Evolutionary conservation across 2,888 invertebrate genomes (phyloP), one percentile per base, ranked within the genome.

Genomic region (Drymonia ruficornis): DNA sequence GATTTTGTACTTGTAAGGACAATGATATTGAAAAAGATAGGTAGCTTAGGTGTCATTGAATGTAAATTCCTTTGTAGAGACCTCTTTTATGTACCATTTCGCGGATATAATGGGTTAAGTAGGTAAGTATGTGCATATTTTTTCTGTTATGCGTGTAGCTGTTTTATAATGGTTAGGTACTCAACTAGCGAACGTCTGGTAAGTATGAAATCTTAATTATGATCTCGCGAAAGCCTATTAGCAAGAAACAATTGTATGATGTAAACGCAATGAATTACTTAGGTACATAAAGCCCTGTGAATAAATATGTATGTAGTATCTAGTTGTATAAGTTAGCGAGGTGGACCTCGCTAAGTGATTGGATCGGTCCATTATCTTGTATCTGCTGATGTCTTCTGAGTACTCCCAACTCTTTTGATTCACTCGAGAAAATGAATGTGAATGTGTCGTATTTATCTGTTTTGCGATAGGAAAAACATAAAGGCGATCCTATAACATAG

Each of bases 291-390:
- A 63, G 50, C 55, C 57, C 61, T 61, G 64, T 62, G 66, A 65
- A 70, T 69, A 65, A 73, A 76, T 76, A 67, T 65, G 73, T 50
- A 53, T 56, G 55, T 57, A 60, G 61, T 63, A 69, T 63, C 70
- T 65, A 69, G 74, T 70, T 64, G 77, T 64, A 68, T 70, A 68
- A 68, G 77, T 81, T 78, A 82, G 76, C 63, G 80, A 79, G 75
- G 78, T 77, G 73, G 78, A 79, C 78, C 77, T 66, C 70, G 74
- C 83, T 89, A 88, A 87, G 87, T 88, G 87, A 89, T 89, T 88
- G 87, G 86, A 79, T 81, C 65, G 71, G 72, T 70, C 78, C 82
- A 84, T 86, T 88, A 86, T 84, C 77, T 80, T 75, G 78, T 80
- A 81, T 83, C 83, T 78, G 77, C 76, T 84, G 85, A 86, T 83